Conservation (phyloP, 2,113 vertebrate genomes). For the Porphyrio hochstetteri region DNA sequence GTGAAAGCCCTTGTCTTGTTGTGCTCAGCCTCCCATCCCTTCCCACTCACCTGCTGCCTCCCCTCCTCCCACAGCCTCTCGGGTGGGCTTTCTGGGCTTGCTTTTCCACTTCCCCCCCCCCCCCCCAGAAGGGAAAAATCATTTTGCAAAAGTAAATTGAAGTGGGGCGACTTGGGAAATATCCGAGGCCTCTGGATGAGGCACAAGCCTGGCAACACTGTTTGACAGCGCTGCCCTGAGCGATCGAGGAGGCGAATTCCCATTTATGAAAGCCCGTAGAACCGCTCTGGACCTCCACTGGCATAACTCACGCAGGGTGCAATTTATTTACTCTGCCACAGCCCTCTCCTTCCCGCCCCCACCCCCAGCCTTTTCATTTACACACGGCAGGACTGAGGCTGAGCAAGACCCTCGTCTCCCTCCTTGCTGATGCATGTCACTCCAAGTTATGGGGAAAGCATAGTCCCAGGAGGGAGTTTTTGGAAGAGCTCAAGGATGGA, state of each 20-base stretch:
- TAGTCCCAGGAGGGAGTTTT: constrained; percentile 64
- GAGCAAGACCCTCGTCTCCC: neutral
- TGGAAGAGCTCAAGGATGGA: constrained; percentile 71
- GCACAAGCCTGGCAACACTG: neutral
- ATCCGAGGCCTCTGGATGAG: neutral
- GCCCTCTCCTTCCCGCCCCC: neutral
- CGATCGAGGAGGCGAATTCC: constrained; percentile 37
- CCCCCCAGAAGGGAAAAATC: neutral
- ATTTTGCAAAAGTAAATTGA: neutral
- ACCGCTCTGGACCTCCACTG: constrained; percentile 25
- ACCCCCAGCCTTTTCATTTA: constrained; percentile 40
- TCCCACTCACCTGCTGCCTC: constrained; percentile 11
- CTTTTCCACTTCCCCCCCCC: accelerated
- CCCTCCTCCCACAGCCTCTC: neutral
- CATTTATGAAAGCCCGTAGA: constrained; percentile 42
- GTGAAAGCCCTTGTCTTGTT: neutral
- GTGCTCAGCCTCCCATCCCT: neutral
- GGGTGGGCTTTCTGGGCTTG: neutral
- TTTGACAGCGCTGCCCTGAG: constrained; percentile 35
- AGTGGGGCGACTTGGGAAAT: neutral
- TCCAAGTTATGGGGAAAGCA: constrained; percentile 48
- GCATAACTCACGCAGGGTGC: constrained; percentile 56
- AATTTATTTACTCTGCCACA: constrained; percentile 66
- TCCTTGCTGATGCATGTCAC: neutral
- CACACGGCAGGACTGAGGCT: neutral